Evolutionary conservation across 2,797 vertebrate species (phyloP), one percentile per base, ranked within the genome.

Genomic region (Urocyon cinereoargenteus): DNA sequence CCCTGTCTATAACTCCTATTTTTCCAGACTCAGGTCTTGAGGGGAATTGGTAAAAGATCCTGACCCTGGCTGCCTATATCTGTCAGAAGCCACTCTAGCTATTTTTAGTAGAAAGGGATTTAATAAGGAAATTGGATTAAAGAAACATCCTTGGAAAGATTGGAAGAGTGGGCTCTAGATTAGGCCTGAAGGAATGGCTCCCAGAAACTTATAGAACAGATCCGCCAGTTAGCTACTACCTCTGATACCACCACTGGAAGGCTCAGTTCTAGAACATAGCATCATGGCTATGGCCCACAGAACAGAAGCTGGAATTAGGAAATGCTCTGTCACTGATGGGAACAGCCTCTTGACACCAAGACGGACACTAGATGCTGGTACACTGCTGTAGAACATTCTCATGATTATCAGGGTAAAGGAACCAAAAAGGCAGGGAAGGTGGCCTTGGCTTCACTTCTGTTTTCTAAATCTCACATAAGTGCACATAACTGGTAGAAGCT

Each of bases 21-120:
- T 94, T 90, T 45, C 51, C 19, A 94, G 85, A 96, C n/a, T 93
- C n/a, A 86, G 36, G 13, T 95, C 40, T 94, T 94, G 49, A 90
- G 51, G 19, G 40, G 24, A 94, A 86, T 72, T 83, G 40, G 49
- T 93, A 40, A 92, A 96, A 91, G n/a, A 68, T 18, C 61, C 36
- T 85, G 64, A 64, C 19, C n/a, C 36, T 84, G 36, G 24, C 21
- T 86, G 45, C 53, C 34, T 93, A 5, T 85, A 72, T 78, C 49
- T 83, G 16, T 96, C 51, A 84, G 73, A 86, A 51, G 91, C 7
- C 24, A 78, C 5, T 45, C 28, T 75, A 84, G 12, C 3, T 73
- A 75, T 86, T 70, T 94, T 68, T 86, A 86, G 31, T 68, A 87
- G 81, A 78, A 90, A 89, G 6, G 12, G 24, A 92, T 92, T 95